Conservation (phyloP, 1,140 invertebrate genomes). For the Drosophila pseudoananassae region DNA sequence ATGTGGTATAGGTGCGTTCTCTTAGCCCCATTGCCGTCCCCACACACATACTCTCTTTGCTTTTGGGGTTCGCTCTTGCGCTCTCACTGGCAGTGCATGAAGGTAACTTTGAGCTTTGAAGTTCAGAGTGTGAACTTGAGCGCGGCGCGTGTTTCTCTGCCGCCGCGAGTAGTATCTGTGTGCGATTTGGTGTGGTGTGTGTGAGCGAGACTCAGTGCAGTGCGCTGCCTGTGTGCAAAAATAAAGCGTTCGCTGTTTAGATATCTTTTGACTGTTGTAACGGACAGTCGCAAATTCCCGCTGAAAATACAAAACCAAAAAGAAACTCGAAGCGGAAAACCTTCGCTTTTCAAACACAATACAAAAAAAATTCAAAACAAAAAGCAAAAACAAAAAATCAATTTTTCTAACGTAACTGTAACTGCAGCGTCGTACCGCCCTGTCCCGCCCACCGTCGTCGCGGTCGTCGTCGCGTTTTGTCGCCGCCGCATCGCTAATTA, state of each 20-base stretch:
- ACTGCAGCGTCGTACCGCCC: slow-evolving; percentile 55
- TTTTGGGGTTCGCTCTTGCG: slow-evolving; percentile 12
- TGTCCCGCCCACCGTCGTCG: slow-evolving; percentile 26
- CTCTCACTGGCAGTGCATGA: slow-evolving; percentile 35
- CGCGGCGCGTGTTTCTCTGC: slow-evolving; percentile 57
- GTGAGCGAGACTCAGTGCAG: slow-evolving; percentile 52
- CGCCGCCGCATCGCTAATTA: slow-evolving; percentile 53
- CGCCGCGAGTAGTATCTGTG: slow-evolving; percentile 6
- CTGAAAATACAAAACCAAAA: slow-evolving; percentile 18
- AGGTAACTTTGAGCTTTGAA: slow-evolving; percentile 76
- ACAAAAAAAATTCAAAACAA: slow-evolving; percentile 30
- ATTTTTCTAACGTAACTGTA: slow-evolving; percentile 63
- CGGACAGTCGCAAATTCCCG: slow-evolving; percentile 72
- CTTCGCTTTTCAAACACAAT: slow-evolving; percentile 47
- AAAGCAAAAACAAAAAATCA: slow-evolving; percentile 35
- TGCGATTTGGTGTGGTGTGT: slow-evolving; percentile 16
- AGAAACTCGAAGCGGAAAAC: slow-evolving; percentile 42
- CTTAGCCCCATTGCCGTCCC: not conserved
- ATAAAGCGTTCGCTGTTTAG: slow-evolving; percentile 74
- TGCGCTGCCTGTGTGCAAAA: slow-evolving; percentile 49
- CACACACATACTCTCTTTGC: not conserved
- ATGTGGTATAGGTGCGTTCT: not conserved
- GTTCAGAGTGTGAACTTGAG: slow-evolving; percentile 81
- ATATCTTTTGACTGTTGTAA: slow-evolving; percentile 75
- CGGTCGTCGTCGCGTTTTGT: slow-evolving; percentile 3